phyloP scores from a whole-genome alignment of 2,888 invertebrate species.

The Acanthosepion esculentum region DNA sequence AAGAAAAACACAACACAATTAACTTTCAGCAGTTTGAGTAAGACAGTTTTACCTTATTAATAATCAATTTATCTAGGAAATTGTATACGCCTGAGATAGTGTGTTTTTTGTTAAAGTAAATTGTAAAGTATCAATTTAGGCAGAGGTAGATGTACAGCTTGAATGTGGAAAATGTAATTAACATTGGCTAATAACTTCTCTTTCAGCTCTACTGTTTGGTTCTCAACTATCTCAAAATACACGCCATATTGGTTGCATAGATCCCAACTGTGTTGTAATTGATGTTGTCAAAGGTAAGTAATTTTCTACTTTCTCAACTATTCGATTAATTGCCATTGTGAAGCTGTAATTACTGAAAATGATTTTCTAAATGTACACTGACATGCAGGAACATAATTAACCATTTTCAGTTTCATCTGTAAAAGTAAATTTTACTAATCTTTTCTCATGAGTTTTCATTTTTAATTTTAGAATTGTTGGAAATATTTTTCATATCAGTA shows the following conservation, averaged over 20 bases:
- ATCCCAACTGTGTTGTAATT: constrained; percentile 94
- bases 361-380: neutral
- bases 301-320: neutral
- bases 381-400: neutral
- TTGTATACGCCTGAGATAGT: too few species aligned
- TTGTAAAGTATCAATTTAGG: too few species aligned
- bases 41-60: too few species aligned
- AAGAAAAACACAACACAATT: too few species aligned
- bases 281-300: constrained; percentile 83
- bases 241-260: constrained; percentile 93
- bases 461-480: too few species aligned
- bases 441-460: neutral
- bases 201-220: constrained; percentile 76
- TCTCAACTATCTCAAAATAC: constrained; percentile 75
- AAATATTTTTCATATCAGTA: too few species aligned
- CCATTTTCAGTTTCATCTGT: neutral
- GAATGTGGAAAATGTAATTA: neutral
- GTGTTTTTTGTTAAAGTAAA: too few species aligned
- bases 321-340: neutral
- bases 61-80: too few species aligned
- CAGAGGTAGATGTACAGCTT: too few species aligned
- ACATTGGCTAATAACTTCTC: constrained; percentile 42
- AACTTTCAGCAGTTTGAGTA: too few species aligned
- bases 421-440: too few species aligned
- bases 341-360: neutral